A percentile compares a stretch with the other conserved stretches of the same genome.
These are phyloP conservation scores for Catostomus latipinnis DNA, from an alignment of 2,797 vertebrate species.

Conservation along the genomic window DNA sequence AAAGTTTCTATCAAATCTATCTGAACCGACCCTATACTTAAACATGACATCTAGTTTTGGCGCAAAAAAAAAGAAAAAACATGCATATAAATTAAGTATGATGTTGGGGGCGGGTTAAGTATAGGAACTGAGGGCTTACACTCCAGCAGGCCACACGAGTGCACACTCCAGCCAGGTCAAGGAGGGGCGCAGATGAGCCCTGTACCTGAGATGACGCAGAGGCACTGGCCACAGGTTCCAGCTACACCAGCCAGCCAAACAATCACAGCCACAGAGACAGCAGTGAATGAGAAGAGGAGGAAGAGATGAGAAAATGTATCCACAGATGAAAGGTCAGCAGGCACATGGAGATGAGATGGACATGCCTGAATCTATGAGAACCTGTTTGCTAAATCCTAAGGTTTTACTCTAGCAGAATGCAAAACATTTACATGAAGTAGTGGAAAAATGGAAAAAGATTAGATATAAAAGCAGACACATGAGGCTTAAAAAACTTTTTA, in stretches of 20 bases:
- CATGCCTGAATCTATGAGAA: constrained; percentile 28
- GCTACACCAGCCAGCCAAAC: constrained; percentile 70
- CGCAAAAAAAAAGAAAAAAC: not conserved
- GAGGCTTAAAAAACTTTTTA: no score
- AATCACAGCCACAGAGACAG: constrained; percentile 57
- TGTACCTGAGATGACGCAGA: constrained; percentile 82
- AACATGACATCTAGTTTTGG: not conserved
- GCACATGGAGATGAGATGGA: constrained; percentile 25
- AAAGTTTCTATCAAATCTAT: no score
- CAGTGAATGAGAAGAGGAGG: constrained; percentile 52
- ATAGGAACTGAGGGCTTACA: constrained; percentile 79
- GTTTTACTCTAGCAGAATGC: not conserved
- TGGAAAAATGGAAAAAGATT: not conserved
- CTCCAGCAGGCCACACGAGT: constrained; percentile 85
- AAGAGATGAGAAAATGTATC: constrained; percentile 48
- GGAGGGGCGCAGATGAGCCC: constrained; percentile 73
- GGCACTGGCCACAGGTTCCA: constrained; percentile 79
- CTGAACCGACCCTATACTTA: no score
- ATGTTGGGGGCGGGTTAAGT: constrained; percentile 38
- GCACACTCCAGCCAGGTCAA: constrained; percentile 83
- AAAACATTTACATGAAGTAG: not conserved
- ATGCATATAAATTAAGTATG: constrained; percentile 1
- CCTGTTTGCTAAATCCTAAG: constrained; percentile 10
- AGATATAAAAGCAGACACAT: no score
- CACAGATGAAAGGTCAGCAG: constrained; percentile 36